These are phyloP conservation scores for Isichthys henryi DNA, from an alignment of 2,113 vertebrate genomes.

Conservation along the genomic window DNA sequence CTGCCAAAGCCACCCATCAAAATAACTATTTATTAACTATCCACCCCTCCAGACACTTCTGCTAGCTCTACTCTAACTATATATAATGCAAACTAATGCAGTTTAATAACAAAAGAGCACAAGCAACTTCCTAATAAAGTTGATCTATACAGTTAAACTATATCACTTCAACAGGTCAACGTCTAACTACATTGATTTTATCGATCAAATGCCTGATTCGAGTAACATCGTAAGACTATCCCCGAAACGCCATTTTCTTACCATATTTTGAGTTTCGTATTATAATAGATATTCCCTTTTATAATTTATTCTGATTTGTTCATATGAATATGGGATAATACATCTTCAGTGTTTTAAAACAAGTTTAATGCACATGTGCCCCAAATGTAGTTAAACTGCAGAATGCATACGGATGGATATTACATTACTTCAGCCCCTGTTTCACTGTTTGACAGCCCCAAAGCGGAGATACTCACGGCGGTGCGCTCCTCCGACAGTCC, in stretches of 20 bases:
- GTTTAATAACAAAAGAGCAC: background rate
- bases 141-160: background rate
- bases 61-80: background rate
- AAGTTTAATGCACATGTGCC: background rate
- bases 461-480: constrained; percentile 38
- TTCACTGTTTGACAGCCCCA: background rate
- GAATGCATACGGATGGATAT: background rate
- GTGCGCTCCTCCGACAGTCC: constrained; percentile 56
- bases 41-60: background rate
- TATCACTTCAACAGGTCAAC: background rate
- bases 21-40: background rate
- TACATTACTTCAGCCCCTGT: background rate
- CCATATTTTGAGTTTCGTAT: background rate
- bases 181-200: background rate
- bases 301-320: background rate
- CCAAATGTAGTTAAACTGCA: background rate
- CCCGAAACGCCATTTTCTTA: background rate
- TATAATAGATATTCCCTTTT: background rate
- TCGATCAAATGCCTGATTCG: background rate
- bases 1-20: background rate
- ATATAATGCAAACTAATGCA: background rate
- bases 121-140: background rate
- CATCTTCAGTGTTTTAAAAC: background rate
- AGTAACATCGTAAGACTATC: background rate
- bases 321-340: background rate